Evolutionary conservation across 30 jellyfish, hydroid and myxozoan genomes (phyloP).

Genomic region (Catostylus mosaicus): DNA sequence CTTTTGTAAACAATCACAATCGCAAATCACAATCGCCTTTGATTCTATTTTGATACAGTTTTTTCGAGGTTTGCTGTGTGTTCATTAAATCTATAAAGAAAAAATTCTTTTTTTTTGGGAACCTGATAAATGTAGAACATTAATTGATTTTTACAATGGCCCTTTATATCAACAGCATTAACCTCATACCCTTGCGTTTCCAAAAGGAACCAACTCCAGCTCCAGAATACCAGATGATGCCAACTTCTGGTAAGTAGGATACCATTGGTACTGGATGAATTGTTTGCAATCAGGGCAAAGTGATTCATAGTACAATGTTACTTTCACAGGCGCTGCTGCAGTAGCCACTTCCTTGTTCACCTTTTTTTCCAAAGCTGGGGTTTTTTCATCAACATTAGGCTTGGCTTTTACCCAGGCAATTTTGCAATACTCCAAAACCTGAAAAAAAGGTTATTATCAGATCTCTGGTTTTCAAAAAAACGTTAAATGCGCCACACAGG

Average conservation of each 20-base stretch:
- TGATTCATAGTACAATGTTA: conserved; percentile 76
- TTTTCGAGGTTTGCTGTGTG: too few species aligned
- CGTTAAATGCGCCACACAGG: too few species aligned
- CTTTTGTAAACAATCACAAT: too few species aligned
- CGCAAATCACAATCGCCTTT: too few species aligned
- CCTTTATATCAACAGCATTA: neutral
- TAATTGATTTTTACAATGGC: too few species aligned
- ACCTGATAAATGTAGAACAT: too few species aligned
- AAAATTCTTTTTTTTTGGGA: too few species aligned
- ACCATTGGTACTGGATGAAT: conserved; percentile 62
- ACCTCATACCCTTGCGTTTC: conserved; percentile 73
- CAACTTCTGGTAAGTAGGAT: conserved; percentile 65
- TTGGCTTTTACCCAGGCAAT: conserved; percentile 55
- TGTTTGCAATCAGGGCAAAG: conserved; percentile 77
- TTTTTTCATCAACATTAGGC: neutral
- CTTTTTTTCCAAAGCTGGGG: conserved; percentile 15
- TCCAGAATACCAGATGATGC: conserved; percentile 72
- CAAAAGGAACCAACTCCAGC: conserved; percentile 80
- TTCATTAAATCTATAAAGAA: too few species aligned
- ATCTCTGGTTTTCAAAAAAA: too few species aligned
- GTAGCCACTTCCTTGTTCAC: neutral
- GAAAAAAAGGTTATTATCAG: too few species aligned
- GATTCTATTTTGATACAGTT: too few species aligned
- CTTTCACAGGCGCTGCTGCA: conserved; percentile 76
- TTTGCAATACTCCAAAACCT: conserved; percentile 67